Evolutionary conservation across 2,888 invertebrate genomes (phyloP), one percentile per base, ranked within the genome.

Genomic region (Papilio protenor): DNA sequence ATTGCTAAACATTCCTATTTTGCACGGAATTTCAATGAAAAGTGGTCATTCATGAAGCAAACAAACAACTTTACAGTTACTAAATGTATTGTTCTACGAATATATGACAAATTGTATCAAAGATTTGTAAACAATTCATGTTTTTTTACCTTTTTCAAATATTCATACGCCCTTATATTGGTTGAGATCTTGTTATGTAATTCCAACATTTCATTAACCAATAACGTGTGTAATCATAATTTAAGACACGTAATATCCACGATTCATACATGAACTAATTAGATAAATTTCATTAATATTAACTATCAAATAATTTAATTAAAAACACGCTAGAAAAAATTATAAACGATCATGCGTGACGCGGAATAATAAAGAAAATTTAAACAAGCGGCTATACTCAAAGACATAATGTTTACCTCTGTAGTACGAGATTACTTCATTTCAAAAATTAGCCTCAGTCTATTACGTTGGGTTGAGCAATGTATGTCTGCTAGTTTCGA

Each of bases 381-480:
- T 87, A 80, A 87, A 86, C 86, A 84, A 86, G 85, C 90, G 89
- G 91, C 86, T 83, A 82, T 87, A 86, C 90, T 92, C 27, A 52
- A 92, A 93, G 93, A 91, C 77, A 82, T 81, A 79, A 75, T 90
- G 90, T 91, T 90, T 89, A 85, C 87, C 83, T 85, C 87, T 87
- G 86, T 83, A 84, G 87, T 87, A 85, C 79, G 84, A 91, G 89
- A 92, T 92, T 89, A 88, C 91, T 92, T 90, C 90, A 91, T 90
- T 91, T 90, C 88, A 88, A 91, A 93, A 93, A 83, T 92, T 91
- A 90, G 90, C 91, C 87, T 84, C 85, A 82, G 85, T 85, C 82
- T 87, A 90, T 88, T 87, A 89, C 85, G 85, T 84, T 40, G 83
- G 82, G 87, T 92, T 90, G 87, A 85, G 91, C 88, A 92, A 92